These are phyloP conservation scores for Wasmannia auropunctata DNA, from an alignment of 1,140 invertebrate species.

Conservation along the genomic window DNA sequence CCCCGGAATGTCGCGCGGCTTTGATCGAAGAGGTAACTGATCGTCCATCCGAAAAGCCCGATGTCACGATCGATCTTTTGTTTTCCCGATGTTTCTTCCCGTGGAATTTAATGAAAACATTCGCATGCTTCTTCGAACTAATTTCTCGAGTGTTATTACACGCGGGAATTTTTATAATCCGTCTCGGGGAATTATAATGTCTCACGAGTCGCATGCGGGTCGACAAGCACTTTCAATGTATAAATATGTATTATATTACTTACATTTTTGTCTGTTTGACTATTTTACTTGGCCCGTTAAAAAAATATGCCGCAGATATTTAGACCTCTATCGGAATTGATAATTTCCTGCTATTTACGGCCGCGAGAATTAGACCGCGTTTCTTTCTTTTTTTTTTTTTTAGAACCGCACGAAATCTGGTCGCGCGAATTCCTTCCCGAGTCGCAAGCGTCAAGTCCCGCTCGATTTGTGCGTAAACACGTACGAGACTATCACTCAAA, in stretches of 20 bases:
- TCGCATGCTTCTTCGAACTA: neutral
- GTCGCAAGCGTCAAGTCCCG: neutral
- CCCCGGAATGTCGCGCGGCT: slow-evolving; percentile 60
- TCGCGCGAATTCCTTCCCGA: neutral
- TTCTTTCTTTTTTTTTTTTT: slow-evolving; percentile 3
- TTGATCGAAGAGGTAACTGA: slow-evolving; percentile 61
- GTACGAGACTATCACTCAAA: slow-evolving; percentile 3
- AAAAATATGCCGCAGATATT: neutral
- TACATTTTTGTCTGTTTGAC: neutral
- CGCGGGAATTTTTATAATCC: neutral
- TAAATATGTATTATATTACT: neutral
- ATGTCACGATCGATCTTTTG: slow-evolving; percentile 24
- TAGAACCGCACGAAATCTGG: neutral
- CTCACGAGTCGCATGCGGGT: neutral
- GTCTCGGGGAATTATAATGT: neutral
- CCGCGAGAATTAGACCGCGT: neutral
- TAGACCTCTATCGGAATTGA: neutral
- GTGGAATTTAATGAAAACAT: slow-evolving; percentile 6
- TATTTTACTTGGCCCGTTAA: neutral
- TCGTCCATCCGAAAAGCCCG: slow-evolving; percentile 38
- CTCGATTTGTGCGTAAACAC: neutral
- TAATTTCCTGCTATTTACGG: neutral
- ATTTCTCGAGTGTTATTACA: neutral
- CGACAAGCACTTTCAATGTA: neutral
- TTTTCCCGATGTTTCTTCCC: neutral